Base-by-base conservation (phyloP, 2,888 invertebrate species). In the Hypena proboscidalis region DNA sequence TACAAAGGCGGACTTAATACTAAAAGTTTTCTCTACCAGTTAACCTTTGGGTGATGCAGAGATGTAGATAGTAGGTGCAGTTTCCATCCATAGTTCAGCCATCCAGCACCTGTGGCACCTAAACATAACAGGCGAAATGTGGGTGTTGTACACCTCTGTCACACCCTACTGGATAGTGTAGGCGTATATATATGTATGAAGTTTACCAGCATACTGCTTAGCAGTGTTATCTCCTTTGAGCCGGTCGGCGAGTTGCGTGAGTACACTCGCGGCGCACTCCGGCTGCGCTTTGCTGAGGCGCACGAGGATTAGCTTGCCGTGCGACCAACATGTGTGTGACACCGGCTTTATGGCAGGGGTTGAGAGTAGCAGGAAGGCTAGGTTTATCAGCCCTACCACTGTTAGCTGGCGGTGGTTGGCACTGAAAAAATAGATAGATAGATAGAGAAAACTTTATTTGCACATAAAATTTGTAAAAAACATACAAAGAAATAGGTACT, bases 391-490 rank as follows among this genome's bases (percentile, higher is more conserved):
- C 1, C 91, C 91, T 0, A 80, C 53, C 0, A 79, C 78, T 3
- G 87, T 91, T 7, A 87, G 60, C 19, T 89, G 79, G 1, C 85
- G 80, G 42, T 89, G 85, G 42, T 83, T 83, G n/a, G 77, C 79
- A 20, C 91, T 90, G 74, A 0, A 70, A 77, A 14, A 31, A 44
- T 43, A 33, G 8, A n/a, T n/a, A n/a, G n/a, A n/a, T n/a, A n/a
- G n/a, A n/a, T n/a, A n/a, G n/a, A n/a, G n/a, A n/a, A n/a, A n/a
- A n/a, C n/a, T n/a, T n/a, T n/a, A n/a, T n/a, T n/a, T n/a, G n/a
- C n/a, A n/a, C n/a, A n/a, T n/a, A n/a, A n/a, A n/a, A n/a, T n/a
- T n/a, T n/a, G n/a, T n/a, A n/a, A n/a, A n/a, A n/a, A n/a, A n/a
- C n/a, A n/a, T n/a, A n/a, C n/a, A n/a, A n/a, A n/a, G n/a, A n/a